Conservation (phyloP, 2,113 vertebrate genomes). For the Dinomys branickii region DNA sequence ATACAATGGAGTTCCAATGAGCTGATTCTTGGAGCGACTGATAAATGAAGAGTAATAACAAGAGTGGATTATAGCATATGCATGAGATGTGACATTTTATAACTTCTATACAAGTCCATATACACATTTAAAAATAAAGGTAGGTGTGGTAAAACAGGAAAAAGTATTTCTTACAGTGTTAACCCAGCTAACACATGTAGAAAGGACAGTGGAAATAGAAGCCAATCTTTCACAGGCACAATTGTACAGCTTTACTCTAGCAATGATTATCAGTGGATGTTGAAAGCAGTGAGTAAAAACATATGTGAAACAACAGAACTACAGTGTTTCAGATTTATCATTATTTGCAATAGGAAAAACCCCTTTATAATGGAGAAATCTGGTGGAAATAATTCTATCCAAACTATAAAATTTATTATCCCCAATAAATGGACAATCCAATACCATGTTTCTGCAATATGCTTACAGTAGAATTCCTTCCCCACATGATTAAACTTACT, state of each 20-base stretch:
- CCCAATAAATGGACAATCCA: background rate
- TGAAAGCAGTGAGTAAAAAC: background rate
- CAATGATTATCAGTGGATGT: background rate
- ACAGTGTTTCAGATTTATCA: background rate
- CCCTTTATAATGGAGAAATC: background rate
- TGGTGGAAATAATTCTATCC: background rate
- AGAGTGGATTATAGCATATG: background rate
- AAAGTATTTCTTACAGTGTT: background rate
- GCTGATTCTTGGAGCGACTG: background rate
- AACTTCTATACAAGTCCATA: background rate
- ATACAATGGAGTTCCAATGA: background rate
- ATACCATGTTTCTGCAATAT: background rate
- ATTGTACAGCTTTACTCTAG: background rate
- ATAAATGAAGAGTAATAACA: background rate
- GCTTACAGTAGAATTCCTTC: background rate
- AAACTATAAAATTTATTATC: background rate
- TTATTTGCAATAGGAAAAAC: background rate
- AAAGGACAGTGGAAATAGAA: background rate
- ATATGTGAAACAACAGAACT: background rate
- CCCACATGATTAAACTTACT: background rate
- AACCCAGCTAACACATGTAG: background rate
- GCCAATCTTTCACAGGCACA: background rate
- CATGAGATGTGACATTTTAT: background rate
- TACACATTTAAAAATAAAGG: background rate
- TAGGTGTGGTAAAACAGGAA: background rate